A percentile compares a stretch with the other conserved stretches of the same genome.
Conservation (phyloP, 2,797 vertebrate genomes). For the Sebastes paucispinis region DNA sequence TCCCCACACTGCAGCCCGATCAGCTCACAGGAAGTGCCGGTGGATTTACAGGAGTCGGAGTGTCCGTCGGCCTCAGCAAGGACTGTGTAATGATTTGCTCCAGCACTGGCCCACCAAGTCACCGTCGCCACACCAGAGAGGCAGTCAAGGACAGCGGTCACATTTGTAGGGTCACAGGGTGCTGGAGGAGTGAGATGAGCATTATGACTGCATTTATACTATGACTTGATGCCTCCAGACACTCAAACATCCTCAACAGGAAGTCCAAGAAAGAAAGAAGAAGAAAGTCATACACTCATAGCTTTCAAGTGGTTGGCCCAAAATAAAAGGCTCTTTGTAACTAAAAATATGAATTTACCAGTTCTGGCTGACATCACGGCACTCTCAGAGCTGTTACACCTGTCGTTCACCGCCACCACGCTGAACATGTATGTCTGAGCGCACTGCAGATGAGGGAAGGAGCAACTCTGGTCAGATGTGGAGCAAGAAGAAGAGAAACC, state of each 20-base stretch:
- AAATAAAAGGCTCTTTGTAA: not conserved
- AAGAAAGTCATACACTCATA: not conserved
- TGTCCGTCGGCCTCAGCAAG: constrained; percentile 58
- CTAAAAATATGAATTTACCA: constrained; percentile 53
- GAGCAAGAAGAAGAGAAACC: constrained; percentile 41
- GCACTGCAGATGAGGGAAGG: constrained; percentile 70
- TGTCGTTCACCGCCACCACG: constrained; percentile 55
- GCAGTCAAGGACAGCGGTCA: constrained; percentile 66
- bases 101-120: constrained; percentile 68
- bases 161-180: constrained; percentile 76
- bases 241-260: not conserved
- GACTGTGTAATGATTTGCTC: constrained; percentile 71
- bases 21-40: constrained; percentile 68
- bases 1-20: constrained; percentile 73
- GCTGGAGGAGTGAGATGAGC: constrained; percentile 46
- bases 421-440: constrained; percentile 71
- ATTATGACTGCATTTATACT: not conserved
- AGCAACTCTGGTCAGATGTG: constrained; percentile 36
- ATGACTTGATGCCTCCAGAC: not conserved
- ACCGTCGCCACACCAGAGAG: constrained; percentile 59
- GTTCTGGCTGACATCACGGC: constrained; percentile 45
- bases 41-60: constrained; percentile 54
- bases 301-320: not conserved
- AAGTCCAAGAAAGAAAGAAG: not conserved
- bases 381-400: constrained; percentile 73